Percentiles rank a stretch among this genome's conserved stretches.
Conservation (phyloP, 2,797 vertebrate species). For the Tokudaia tokunoshimensis region DNA sequence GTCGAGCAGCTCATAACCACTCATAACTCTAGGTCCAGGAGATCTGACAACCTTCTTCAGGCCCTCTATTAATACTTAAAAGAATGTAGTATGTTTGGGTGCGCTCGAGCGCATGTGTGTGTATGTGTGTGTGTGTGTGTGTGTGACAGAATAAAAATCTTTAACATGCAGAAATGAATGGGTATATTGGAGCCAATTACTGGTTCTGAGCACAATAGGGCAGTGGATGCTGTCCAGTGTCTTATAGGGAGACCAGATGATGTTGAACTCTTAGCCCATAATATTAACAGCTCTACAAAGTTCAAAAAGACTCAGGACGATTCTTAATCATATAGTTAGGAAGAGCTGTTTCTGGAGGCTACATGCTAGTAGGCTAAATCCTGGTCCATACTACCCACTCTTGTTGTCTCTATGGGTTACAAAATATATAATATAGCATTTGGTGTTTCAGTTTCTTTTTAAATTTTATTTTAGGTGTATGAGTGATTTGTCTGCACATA, state of each 20-base stretch:
- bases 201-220: background rate
- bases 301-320: background rate
- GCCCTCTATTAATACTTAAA: background rate
- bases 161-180: background rate
- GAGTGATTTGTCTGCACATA: background rate
- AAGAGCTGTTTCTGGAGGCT: background rate
- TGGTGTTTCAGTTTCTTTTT: background rate
- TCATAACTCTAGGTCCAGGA: too few relatives aligned
- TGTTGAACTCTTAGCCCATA: background rate
- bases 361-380: background rate
- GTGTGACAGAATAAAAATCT: background rate
- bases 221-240: background rate
- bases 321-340: background rate
- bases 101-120: too few relatives aligned
- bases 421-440: slow-evolving; percentile 1
- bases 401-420: background rate
- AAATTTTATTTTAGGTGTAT: background rate
- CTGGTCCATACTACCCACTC: background rate
- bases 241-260: background rate
- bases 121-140: too few relatives aligned
- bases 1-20: background rate
- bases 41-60: background rate
- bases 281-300: background rate
- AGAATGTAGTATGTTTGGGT: background rate
- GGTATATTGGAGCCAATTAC: background rate